phyloP scores from a whole-genome alignment of 2,888 invertebrate species.

The Melieria picta region DNA sequence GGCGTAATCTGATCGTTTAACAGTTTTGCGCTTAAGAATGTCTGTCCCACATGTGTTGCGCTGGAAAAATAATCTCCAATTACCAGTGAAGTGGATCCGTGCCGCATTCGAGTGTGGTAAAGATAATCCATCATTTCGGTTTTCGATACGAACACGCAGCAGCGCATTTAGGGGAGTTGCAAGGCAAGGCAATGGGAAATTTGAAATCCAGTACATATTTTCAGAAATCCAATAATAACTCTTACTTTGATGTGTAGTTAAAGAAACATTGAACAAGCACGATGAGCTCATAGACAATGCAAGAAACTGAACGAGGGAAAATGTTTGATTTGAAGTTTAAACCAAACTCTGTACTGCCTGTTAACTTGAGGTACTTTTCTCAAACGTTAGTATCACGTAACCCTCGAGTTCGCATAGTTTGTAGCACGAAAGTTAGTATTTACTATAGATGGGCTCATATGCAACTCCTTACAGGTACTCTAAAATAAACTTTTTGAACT shows the following conservation, averaged over 20 bases:
- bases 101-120: slow-evolving; percentile 30
- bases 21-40: slow-evolving; percentile 49
- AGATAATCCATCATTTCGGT: slow-evolving; percentile 43
- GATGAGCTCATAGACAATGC: not conserved
- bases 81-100: slow-evolving; percentile 45
- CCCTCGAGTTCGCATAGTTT: not conserved
- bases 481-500: too few species aligned
- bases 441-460: not conserved
- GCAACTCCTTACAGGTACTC: too few species aligned
- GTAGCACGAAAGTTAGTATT: not conserved
- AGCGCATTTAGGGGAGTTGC: too few species aligned
- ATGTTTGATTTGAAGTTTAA: not conserved
- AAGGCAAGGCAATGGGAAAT: not conserved
- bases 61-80: slow-evolving; percentile 50
- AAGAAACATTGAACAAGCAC: not conserved
- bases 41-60: slow-evolving; percentile 50
- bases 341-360: not conserved
- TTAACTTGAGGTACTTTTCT: not conserved
- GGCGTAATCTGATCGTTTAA: slow-evolving; percentile 58
- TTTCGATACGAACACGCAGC: not conserved
- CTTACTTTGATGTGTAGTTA: too few species aligned
- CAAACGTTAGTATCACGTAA: not conserved
- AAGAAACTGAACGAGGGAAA: not conserved
- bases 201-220: not conserved
- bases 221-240: not conserved